Evolutionary conservation across 1,140 invertebrate genomes (phyloP), one percentile per base, ranked within the genome.

Genomic region (Druon quercuslanigerum): DNA sequence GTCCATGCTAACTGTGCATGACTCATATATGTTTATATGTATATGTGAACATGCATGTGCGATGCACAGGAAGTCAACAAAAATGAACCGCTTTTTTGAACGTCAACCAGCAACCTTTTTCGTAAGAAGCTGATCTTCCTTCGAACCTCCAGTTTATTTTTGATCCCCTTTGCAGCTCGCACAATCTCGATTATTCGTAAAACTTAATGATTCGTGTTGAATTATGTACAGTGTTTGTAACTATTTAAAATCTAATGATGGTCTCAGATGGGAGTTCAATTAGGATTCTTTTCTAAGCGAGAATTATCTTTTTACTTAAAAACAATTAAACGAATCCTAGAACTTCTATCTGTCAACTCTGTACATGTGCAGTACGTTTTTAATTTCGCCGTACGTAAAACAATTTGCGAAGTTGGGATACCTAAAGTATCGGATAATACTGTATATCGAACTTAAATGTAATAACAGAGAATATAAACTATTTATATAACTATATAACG

Each of bases 171-270:
- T 40, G 60, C 60, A 66, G n/a, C 0, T 66, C 13, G 25, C 60
- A n/a, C 60, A 66, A 40, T 33, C 25, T 66, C 40, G 40, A 66
- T 66, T 46, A 66, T 33, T 66, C 14, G 60, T 66, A 66, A 66
- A 66, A 66, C 60, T 66, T 66, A 33, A 33, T 60, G 60, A 66
- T 66, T 16, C 25, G 60, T 66, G 60, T 66, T 66, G 25, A 66
- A 66, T 40, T 66, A 66, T 66, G 25, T 66, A 66, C 60, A 66
- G 60, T 66, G 60, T 66, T 66, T 66, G 20, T 66, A 66, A 66
- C 25, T 66, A 33, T 66, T 66, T 66, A 66, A 66, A 66, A 66
- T 66, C 60, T 60, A 66, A 16, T 66, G 60, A 66, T 40, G 25
- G 25, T 40, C 40, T 33, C 60, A 66, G 25, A 16, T 16, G n/a